A percentile compares a stretch with the other conserved stretches of the same genome.
Evolutionary conservation across 2,888 invertebrate species (phyloP).

Genomic region (Troides oblongomaculatus): DNA sequence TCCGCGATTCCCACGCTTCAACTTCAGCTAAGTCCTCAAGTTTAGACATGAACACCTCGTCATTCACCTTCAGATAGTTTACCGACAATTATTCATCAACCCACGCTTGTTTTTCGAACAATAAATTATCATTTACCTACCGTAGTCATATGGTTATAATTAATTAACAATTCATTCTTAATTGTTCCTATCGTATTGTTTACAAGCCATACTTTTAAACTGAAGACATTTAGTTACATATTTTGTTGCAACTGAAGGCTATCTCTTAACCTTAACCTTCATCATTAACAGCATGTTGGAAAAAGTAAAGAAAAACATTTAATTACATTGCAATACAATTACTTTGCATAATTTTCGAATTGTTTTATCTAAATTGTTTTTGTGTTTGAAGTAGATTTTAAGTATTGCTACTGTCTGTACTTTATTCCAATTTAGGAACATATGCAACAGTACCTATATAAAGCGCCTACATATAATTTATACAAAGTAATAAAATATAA

Average conservation of each 20-base stretch:
- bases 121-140: neutral
- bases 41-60: constrained; percentile 20
- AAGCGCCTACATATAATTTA: too few species aligned
- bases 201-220: neutral
- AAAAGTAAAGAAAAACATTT: too few species aligned
- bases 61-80: constrained; percentile 6
- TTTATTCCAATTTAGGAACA: too few species aligned
- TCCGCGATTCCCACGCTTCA: constrained; percentile 32
- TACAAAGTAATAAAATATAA: too few species aligned
- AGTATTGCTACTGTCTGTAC: too few species aligned
- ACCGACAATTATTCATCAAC: constrained; percentile 12
- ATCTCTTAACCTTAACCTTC: constrained; percentile 1
- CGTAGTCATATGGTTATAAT: neutral
- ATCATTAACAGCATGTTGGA: neutral
- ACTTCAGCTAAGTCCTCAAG: constrained; percentile 11
- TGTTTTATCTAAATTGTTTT: too few species aligned
- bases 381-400: too few species aligned
- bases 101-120: constrained; percentile 17
- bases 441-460: too few species aligned
- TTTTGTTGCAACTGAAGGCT: neutral
- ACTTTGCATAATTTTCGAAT: too few species aligned
- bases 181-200: neutral
- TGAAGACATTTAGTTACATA: neutral
- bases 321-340: too few species aligned
- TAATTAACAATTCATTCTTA: neutral